Evolutionary conservation across 2,888 invertebrate genomes (phyloP), one percentile per base, ranked within the genome.

Genomic region (Agrilus mali): DNA sequence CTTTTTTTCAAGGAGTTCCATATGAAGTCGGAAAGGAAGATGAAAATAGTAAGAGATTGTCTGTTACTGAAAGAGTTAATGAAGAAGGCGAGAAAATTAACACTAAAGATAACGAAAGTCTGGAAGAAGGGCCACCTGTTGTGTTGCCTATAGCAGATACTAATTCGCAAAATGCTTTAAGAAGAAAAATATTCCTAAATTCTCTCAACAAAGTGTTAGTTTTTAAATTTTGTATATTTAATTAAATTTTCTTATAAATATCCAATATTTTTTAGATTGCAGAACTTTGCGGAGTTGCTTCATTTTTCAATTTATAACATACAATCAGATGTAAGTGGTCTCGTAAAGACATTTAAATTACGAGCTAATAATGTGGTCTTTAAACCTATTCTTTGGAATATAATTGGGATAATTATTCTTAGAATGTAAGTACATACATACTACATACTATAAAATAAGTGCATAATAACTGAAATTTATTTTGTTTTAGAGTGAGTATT

Each of bases 311-410:
- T 32, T 38, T 46, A 13, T 22, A 16, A 14, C 50, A n/a, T 44
- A n/a, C 43, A 61, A 20, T 50, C 56, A n/a, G 73, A 76, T 55
- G 61, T 76, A 1, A 61, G 69, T 32, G 55, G 67, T 38, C 64
- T 83, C 40, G 72, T 81, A 0, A 74, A 72, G 49, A 80, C 80
- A 27, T 81, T 82, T 55, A 75, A 76, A 49, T 67, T 86, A 38
- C 75, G 75, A 52, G 76, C 83, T 1, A 70, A 78, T 52, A 86
- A 85, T 58, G 78, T 86, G 31, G 73, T 77, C 56, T 82, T 85
- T 55, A 82, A 79, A 60, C 80, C 81, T 1, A 66, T 72, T 12
- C 77, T 83, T 54, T 85, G 84, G 84, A 80, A 72, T 46, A 64
- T 84, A 20, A 75, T 85, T 44, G 74, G 78, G 4, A 66, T 85